These are phyloP conservation scores for Plebejus argus DNA, from an alignment of 2,888 invertebrate genomes.

Conservation along the genomic window DNA sequence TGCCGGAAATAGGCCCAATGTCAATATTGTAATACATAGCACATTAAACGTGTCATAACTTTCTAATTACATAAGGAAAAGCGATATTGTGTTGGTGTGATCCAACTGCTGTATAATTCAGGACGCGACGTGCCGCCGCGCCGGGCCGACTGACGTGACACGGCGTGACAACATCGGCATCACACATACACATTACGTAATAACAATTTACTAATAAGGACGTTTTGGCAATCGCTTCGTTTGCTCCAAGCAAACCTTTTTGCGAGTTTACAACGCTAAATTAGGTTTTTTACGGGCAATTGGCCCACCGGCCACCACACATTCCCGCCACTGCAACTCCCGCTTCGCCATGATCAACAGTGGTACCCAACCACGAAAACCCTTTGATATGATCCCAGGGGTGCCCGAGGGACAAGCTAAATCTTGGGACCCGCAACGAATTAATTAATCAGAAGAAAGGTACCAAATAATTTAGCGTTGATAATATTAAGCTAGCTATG, in stretches of 20 bases:
- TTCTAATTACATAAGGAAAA: conserved; percentile 12
- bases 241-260: background rate
- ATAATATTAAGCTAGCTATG: too few relatives aligned
- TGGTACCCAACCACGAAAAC: too few relatives aligned
- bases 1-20: background rate
- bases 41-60: background rate
- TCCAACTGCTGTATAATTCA: conserved; percentile 3
- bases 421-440: too few relatives aligned
- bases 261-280: too few relatives aligned
- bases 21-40: background rate
- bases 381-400: too few relatives aligned
- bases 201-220: background rate
- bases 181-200: background rate
- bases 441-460: too few relatives aligned
- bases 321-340: too few relatives aligned
- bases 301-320: too few relatives aligned
- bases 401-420: too few relatives aligned
- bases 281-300: too few relatives aligned
- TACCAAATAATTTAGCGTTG: too few relatives aligned
- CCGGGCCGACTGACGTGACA: background rate
- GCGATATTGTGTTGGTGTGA: background rate
- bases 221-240: background rate
- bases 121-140: background rate
- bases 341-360: too few relatives aligned
- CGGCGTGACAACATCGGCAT: background rate